Evolutionary conservation across 2,113 vertebrate genomes (phyloP).

Genomic region (Cyprinodon brontotheroides): DNA sequence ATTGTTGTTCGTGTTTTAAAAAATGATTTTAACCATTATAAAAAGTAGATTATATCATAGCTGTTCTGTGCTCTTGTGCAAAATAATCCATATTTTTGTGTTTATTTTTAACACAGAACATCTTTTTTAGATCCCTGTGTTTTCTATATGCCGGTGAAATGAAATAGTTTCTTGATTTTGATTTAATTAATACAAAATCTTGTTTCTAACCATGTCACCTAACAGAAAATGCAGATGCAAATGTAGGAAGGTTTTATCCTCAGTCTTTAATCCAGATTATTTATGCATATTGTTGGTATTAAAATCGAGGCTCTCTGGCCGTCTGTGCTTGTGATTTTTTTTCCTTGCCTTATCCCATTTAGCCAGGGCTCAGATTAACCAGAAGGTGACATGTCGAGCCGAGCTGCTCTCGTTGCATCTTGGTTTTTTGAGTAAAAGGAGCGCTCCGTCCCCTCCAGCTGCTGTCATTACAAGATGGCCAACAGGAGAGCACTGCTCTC

Average conservation of each 20-base stretch:
- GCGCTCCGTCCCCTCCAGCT: slow-evolving; percentile 35
- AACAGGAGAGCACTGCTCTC: slow-evolving; percentile 68
- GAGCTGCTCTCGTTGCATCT: slow-evolving; percentile 11
- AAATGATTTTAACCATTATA: too few species aligned
- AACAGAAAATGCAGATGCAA: neutral
- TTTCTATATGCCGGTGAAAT: too few species aligned
- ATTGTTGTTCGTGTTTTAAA: too few species aligned
- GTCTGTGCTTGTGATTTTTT: slow-evolving; percentile 8
- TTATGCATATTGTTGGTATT: neutral
- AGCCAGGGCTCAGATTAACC: slow-evolving; percentile 5
- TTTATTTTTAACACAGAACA: too few species aligned
- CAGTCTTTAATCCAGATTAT: neutral
- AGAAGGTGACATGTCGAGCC: slow-evolving; percentile 7
- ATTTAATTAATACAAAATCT: neutral
- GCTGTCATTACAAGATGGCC: slow-evolving; percentile 75
- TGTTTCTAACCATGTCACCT: neutral
- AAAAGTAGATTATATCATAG: too few species aligned
- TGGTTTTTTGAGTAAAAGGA: slow-evolving; percentile 22
- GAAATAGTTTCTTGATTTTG: too few species aligned
- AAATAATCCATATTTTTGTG: too few species aligned
- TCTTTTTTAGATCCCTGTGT: too few species aligned
- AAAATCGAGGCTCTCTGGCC: neutral
- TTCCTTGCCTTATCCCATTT: neutral
- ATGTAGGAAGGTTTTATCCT: neutral
- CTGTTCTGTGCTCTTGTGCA: too few species aligned